Evolutionary conservation across 1,140 invertebrate genomes (phyloP).

Genomic region (Caenorhabditis elegans): WBcel235 BX284605.5:12555501-12556000

Average conservation of each 20-base stretch:
- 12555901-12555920: neutral
- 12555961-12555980: conserved; percentile 21
- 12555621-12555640: neutral
- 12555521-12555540: neutral
- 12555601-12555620: no score
- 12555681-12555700: neutral
- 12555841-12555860: neutral
- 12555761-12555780: no score
- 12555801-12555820: no score
- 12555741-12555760: no score
- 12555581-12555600: neutral
- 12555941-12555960: conserved; percentile 24
- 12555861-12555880: neutral
- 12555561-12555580: no score
- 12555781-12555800: conserved; percentile 1
- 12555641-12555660: neutral
- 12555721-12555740: neutral
- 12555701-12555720: neutral
- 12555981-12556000: conserved; percentile 30
- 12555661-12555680: neutral
- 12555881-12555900: neutral
- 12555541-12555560: neutral
- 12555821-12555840: neutral
- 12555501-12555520: neutral
- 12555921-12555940: neutral